These are phyloP conservation scores for Sebastes nivosus DNA, from an alignment of 2,797 vertebrate genomes.

Conservation along the genomic window DNA sequence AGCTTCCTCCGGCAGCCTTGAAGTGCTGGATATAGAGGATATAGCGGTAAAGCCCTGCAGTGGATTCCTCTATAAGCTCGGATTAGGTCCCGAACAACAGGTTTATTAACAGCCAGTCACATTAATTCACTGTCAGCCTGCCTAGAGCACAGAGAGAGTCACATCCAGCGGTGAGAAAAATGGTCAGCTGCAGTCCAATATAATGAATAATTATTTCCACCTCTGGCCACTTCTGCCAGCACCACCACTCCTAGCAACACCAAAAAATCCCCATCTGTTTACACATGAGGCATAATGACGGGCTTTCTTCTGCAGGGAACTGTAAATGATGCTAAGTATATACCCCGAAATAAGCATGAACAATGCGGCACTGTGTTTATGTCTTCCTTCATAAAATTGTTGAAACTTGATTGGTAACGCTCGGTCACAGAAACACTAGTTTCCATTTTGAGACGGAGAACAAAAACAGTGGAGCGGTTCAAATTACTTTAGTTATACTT, in stretches of 20 bases:
- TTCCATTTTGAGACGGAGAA: conserved; percentile 42
- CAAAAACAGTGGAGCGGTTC: conserved; percentile 19
- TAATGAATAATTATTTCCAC: conserved; percentile 60
- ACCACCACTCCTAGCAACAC: conserved; percentile 58
- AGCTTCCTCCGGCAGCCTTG: conserved; percentile 41
- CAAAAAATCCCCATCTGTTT: conserved; percentile 51
- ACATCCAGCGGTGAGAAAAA: conserved; percentile 28
- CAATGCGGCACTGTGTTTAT: conserved; percentile 66
- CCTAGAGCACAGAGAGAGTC: conserved; percentile 25
- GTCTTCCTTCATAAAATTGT: conserved; percentile 40
- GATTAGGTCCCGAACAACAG: conserved; percentile 39
- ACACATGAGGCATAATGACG: conserved; percentile 64
- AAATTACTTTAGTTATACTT: not conserved
- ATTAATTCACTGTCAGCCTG: conserved; percentile 28
- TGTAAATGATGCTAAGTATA: conserved; percentile 66
- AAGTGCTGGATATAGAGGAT: conserved; percentile 33
- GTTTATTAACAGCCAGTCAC: conserved; percentile 37
- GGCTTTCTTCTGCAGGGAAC: conserved; percentile 56
- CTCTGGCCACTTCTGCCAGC: conserved; percentile 30
- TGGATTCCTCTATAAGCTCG: conserved; percentile 29
- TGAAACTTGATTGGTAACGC: conserved; percentile 8
- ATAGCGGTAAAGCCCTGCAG: conserved; percentile 14
- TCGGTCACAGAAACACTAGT: conserved; percentile 15
- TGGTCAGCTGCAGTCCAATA: conserved; percentile 36
- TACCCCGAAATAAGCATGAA: conserved; percentile 61